phyloP scores from a whole-genome alignment of 1,140 invertebrate genomes.

The Papilio helenus region DNA sequence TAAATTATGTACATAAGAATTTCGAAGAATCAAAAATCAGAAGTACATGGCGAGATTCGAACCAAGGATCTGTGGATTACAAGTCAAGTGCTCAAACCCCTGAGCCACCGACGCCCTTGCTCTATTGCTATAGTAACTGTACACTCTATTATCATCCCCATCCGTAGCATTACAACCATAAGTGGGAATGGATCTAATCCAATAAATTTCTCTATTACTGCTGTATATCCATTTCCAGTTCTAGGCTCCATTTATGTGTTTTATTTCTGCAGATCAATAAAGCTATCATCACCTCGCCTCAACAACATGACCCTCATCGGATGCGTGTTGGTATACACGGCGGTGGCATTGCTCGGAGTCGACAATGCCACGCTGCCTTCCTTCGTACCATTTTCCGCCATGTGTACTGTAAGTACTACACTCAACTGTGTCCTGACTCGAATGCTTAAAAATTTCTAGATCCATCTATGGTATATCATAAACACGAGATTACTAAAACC shows the following conservation, averaged over 20 bases:
- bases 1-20: no score
- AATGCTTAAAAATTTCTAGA: background rate
- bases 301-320: conserved; percentile 98
- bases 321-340: conserved; percentile 96
- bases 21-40: no score
- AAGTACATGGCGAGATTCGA: no score
- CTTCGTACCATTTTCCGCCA: conserved; percentile 88
- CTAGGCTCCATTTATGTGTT: background rate
- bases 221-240: no score
- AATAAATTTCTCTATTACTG: background rate
- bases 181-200: background rate
- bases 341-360: conserved; percentile 95
- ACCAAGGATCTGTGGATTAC: no score
- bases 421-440: background rate
- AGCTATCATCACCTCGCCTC: conserved; percentile 97
- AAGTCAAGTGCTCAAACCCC: no score
- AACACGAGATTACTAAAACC: no score
- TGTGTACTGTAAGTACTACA: conserved; percentile 90
- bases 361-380: conserved; percentile 90
- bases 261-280: conserved; percentile 86
- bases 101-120: no score
- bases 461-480: no score
- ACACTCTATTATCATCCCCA: no score
- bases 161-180: no score
- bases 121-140: no score